A percentile compares a stretch with the other conserved stretches of the same genome.
Evolutionary conservation across 2,888 invertebrate genomes (phyloP).

Genomic region (Cephus pygmeus): DNA sequence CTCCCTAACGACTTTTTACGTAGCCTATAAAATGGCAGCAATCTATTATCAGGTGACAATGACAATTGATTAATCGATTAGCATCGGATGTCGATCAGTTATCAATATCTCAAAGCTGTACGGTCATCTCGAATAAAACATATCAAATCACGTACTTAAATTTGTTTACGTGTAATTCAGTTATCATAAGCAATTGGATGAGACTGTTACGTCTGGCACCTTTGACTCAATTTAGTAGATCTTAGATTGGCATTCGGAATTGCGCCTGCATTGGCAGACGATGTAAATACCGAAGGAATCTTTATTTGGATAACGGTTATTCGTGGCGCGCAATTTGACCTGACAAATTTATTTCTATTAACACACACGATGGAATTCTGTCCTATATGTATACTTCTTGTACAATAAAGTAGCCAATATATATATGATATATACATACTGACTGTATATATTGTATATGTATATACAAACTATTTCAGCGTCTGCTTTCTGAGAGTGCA

Average conservation of each 20-base stretch:
- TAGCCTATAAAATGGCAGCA: background rate
- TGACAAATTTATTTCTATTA: background rate
- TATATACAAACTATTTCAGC: too few species aligned
- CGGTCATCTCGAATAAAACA: background rate
- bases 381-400: background rate
- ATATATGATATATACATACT: too few species aligned
- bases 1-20: background rate
- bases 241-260: conserved; percentile 8
- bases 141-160: background rate
- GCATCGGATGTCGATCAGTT: background rate
- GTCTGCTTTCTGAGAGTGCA: background rate
- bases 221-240: conserved; percentile 14
- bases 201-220: background rate
- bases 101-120: background rate
- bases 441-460: too few species aligned
- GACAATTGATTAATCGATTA: background rate
- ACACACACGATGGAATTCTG: background rate
- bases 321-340: background rate
- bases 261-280: conserved; percentile 18
- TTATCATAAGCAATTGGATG: background rate
- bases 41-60: background rate
- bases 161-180: background rate
- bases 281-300: conserved; percentile 3
- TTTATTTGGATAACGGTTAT: conserved; percentile 1
- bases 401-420: too few species aligned